phyloP scores from a whole-genome alignment of 2,113 vertebrate genomes.

The Acrocephalus kingi region DNA sequence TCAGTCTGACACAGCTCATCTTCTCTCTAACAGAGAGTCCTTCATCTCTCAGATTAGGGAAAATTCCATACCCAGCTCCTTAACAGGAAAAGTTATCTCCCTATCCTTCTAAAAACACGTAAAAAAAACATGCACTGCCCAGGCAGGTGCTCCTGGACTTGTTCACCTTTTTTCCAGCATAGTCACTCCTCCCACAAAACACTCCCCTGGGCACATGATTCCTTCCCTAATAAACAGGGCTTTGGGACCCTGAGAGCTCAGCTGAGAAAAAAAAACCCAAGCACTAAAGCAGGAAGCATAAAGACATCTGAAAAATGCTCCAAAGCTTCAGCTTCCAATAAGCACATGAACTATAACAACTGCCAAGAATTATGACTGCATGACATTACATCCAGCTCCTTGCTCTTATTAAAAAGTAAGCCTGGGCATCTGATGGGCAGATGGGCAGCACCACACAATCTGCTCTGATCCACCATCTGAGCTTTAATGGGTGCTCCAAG shows the following conservation, averaged over 20 bases:
- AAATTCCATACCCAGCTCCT: neutral
- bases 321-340: slow-evolving; percentile 58
- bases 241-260: neutral
- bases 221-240: neutral
- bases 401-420: slow-evolving; percentile 30
- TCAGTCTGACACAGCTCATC: neutral
- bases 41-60: neutral
- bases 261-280: neutral
- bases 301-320: slow-evolving; percentile 62
- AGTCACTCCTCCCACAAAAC: neutral
- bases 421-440: neutral
- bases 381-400: slow-evolving; percentile 53
- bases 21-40: neutral
- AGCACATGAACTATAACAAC: slow-evolving; percentile 49
- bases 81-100: neutral
- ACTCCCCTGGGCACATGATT: neutral
- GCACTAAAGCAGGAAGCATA: slow-evolving; percentile 41
- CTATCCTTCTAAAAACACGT: neutral
- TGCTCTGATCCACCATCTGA: neutral
- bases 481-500: neutral
- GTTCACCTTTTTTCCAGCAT: neutral
- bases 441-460: slow-evolving; percentile 53
- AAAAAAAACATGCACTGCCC: neutral
- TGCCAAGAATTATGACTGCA: slow-evolving; percentile 56
- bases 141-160: neutral